Evolutionary conservation across 1,140 invertebrate genomes (phyloP).

Genomic region (Pseudoatta argentina): DNA sequence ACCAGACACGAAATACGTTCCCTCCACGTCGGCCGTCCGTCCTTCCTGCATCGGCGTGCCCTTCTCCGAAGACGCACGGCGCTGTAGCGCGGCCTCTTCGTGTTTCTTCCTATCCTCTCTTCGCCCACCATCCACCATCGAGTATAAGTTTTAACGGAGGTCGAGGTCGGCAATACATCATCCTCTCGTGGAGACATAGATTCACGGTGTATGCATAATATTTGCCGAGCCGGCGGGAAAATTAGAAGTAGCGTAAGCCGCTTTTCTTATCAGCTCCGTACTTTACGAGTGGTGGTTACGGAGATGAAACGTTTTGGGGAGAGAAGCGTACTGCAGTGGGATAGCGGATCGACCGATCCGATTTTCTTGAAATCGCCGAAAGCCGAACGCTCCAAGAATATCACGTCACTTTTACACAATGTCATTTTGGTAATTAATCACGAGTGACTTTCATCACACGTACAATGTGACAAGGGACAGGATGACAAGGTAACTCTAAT

Average conservation of each 20-base stretch:
- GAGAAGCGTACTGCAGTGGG: conserved; percentile 39
- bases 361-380: conserved; percentile 22
- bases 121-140: conserved; percentile 54
- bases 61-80: conserved; percentile 41
- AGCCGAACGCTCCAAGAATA: not conserved
- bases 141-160: conserved; percentile 81
- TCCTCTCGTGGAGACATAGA: conserved; percentile 81
- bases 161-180: conserved; percentile 84
- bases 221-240: conserved; percentile 84
- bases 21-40: conserved; percentile 60
- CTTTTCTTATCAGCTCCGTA: conserved; percentile 83
- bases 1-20: conserved; percentile 64
- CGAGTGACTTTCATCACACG: conserved; percentile 8
- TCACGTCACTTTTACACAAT: conserved; percentile 13
- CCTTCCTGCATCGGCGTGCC: conserved; percentile 38
- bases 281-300: conserved; percentile 77
- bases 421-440: conserved; percentile 37
- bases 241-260: conserved; percentile 84
- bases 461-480: not conserved
- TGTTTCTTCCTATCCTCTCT: conserved; percentile 53
- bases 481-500: conserved; percentile 27
- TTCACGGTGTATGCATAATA: conserved; percentile 85
- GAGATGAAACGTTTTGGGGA: conserved; percentile 69
- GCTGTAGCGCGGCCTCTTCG: conserved; percentile 36
- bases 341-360: conserved; percentile 17